Percentiles rank a stretch among this genome's conserved stretches.
Conservation (phyloP, 2,888 invertebrate genomes). For the Teleogryllus oceanicus region DNA sequence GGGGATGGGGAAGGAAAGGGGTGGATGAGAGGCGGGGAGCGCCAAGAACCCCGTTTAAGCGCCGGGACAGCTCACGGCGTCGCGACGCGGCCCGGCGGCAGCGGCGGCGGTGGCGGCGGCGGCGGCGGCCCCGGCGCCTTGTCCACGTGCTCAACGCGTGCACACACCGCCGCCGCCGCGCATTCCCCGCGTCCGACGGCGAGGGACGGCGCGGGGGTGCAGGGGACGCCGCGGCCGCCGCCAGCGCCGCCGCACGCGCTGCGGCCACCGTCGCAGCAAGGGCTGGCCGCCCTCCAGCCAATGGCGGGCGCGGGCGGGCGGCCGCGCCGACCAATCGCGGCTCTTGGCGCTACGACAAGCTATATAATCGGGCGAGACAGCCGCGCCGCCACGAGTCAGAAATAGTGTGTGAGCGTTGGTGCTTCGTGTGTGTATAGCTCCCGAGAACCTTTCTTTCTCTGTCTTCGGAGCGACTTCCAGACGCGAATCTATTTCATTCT, state of each 20-base stretch:
- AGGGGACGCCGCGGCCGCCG: neutral
- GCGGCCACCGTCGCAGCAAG: neutral
- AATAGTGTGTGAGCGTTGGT: neutral
- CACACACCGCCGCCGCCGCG: neutral
- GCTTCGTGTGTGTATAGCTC: neutral
- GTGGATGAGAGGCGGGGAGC: too few species aligned
- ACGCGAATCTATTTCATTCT: too few species aligned
- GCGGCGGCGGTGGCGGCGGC: neutral
- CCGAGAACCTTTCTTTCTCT: too few species aligned
- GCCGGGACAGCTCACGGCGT: too few species aligned
- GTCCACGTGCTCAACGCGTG: neutral
- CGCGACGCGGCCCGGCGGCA: too few species aligned
- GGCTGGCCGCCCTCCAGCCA: constrained; percentile 18
- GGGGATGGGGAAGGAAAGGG: too few species aligned
- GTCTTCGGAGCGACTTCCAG: too few species aligned
- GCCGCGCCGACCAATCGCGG: neutral
- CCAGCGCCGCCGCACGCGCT: too few species aligned
- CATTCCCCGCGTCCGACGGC: too few species aligned
- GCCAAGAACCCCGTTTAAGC: too few species aligned
- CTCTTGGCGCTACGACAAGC: neutral
- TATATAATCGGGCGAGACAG: neutral
- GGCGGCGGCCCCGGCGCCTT: neutral
- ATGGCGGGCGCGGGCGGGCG: neutral
- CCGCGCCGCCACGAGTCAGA: neutral
- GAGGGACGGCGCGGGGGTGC: neutral